These are phyloP conservation scores for Lepetodrilus schrolli DNA, from an alignment of 2,888 invertebrate genomes.

Conservation along the genomic window DNA sequence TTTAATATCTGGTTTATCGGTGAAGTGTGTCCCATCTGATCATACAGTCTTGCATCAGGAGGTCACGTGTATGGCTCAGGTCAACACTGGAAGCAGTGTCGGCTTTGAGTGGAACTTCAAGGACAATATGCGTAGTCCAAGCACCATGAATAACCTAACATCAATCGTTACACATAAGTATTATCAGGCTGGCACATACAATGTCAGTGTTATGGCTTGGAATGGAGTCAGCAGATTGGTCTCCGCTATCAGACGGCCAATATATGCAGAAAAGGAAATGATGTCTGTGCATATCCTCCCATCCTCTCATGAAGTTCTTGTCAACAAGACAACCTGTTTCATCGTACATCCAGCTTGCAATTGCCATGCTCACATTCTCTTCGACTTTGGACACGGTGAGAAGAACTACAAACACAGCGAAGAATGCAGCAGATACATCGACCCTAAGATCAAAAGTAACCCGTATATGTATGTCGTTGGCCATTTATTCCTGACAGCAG, in stretches of 20 bases:
- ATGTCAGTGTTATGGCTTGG: constrained; percentile 53
- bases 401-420: not conserved
- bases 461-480: constrained; percentile 29
- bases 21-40: constrained; percentile 41
- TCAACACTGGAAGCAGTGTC: constrained; percentile 57
- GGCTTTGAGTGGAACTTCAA: constrained; percentile 57
- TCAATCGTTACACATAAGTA: constrained; percentile 43
- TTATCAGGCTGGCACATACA: constrained; percentile 49
- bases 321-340: constrained; percentile 28
- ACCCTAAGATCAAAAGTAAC: not conserved
- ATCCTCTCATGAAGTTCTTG: constrained; percentile 32
- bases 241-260: not conserved
- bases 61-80: constrained; percentile 50
- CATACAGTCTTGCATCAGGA: constrained; percentile 42
- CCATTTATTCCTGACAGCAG: constrained; percentile 41
- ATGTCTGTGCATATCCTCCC: constrained; percentile 33
- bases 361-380: constrained; percentile 38
- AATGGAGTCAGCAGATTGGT: constrained; percentile 54
- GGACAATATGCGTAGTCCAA: constrained; percentile 27
- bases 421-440: too few species aligned
- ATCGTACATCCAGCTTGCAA: constrained; percentile 33
- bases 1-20: constrained; percentile 44
- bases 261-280: constrained; percentile 45
- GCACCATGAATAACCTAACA: constrained; percentile 21
- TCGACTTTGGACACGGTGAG: constrained; percentile 44